Base-by-base conservation (phyloP, 2,113 vertebrate species). In the Odontesthes bonariensis region DNA sequence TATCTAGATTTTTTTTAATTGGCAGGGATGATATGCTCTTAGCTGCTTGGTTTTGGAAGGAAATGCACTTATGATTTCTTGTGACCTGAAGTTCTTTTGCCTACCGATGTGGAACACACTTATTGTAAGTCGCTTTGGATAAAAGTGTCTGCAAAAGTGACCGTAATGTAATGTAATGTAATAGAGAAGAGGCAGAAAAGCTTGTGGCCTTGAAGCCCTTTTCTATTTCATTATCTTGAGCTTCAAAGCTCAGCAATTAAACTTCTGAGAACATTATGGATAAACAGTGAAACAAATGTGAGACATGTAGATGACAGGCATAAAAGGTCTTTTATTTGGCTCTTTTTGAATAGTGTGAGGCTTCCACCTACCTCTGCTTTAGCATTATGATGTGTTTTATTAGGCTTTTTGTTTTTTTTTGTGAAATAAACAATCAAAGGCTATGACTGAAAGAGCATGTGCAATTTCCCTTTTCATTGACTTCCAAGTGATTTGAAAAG, bases 351-450 rank as follows among this genome's bases (percentile, higher is more conserved):
- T 49, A 47, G 73, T 78, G 42, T 77, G 82, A 81, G 80, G 64
- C 31, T 54, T 8, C 57, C 51, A 71, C 64, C 56, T 70, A 42
- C 71, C 53, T 66, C 42, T 46, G 33, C 56, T 55, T 49, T 7
- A 2, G 14, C 14, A 23, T 35, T 73, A 53, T 60, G 33, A 67
- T 51, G 52, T 73, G 35, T 75, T 75, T 77, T 62, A 77, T 73
- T 55, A 47, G 35, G 2, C 22, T 54, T 76, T 57, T 73, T 85
- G 71, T 69, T 74, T 81, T 73, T n/a, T 56, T 88, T 77, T 66
- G n/a, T 52, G 20, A 44, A 62, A 82, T 73, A 88, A 87, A 89
- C 77, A 86, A 73, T 66, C 47, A 52, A 1, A 69, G 65, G 65
- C 71, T 40, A 56, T 70, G 47, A 75, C 62, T 80, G 51, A 49